Evolutionary conservation across 1,140 invertebrate species (phyloP).

Genomic region (Fopius arisanus): DNA sequence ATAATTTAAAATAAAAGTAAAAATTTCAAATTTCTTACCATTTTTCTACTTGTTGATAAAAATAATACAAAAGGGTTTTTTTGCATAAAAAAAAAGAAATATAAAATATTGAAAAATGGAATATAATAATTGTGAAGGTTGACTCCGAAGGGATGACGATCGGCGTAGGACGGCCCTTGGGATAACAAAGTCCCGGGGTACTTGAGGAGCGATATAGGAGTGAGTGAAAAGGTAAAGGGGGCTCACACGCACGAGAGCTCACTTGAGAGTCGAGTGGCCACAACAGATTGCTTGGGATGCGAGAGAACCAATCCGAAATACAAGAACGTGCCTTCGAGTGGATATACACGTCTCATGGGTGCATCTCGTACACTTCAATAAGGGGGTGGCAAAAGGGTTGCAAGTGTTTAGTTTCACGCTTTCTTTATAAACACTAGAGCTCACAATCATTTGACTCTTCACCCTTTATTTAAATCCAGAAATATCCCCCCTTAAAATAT

Average conservation of each 20-base stretch:
- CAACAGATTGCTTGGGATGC: conserved; percentile 53
- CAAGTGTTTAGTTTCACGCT: background rate
- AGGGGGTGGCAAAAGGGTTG: background rate
- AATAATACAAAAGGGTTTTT: too few relatives aligned
- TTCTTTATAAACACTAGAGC: background rate
- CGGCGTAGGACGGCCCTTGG: background rate
- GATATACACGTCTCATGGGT: conserved; percentile 18
- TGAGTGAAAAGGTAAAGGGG: background rate
- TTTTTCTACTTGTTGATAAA: too few relatives aligned
- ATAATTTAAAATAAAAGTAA: too few relatives aligned
- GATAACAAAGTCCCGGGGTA: conserved; percentile 24
- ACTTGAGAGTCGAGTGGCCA: conserved; percentile 56
- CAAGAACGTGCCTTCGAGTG: background rate
- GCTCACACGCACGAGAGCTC: conserved; percentile 38
- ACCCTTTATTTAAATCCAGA: too few relatives aligned
- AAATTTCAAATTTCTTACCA: too few relatives aligned
- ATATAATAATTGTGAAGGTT: background rate
- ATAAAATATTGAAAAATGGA: background rate
- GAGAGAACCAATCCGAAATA: conserved; percentile 31
- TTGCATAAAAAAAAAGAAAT: too few relatives aligned
- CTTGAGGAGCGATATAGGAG: conserved; percentile 40
- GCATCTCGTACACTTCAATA: conserved; percentile 6
- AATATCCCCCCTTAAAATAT: too few relatives aligned
- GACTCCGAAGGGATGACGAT: background rate
- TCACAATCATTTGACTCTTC: background rate